Conservation (phyloP, 2,888 invertebrate genomes). For the Agapostemon virescens region DNA sequence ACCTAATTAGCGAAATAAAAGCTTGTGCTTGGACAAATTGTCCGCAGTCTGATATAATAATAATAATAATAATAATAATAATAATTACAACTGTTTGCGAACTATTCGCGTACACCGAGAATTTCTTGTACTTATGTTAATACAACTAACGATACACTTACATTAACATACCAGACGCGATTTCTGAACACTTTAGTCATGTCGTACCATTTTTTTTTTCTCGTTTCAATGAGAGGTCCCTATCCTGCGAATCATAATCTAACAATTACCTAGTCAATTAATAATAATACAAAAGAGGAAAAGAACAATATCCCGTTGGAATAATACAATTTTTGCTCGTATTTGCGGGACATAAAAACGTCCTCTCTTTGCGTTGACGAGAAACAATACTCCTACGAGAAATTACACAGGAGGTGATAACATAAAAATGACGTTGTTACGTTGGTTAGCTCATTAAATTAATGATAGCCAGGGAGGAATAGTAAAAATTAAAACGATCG, state of each 20-base stretch:
- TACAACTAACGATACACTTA: slow-evolving; percentile 39
- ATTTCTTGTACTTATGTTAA: slow-evolving; percentile 40
- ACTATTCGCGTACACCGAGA: slow-evolving; percentile 36
- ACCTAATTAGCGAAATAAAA: neutral
- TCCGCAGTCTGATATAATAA: neutral
- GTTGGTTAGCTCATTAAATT: slow-evolving; percentile 24
- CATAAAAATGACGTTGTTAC: slow-evolving; percentile 16
- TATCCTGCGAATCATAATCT: slow-evolving; percentile 23
- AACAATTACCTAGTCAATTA: slow-evolving; percentile 16
- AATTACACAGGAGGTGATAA: slow-evolving; percentile 9
- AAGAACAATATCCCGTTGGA: slow-evolving; percentile 17
- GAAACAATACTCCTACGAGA: slow-evolving; percentile 17
- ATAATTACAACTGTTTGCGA: slow-evolving; percentile 3
- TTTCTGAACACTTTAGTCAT: slow-evolving; percentile 51
- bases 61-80: neutral
- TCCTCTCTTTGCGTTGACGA: slow-evolving; percentile 5
- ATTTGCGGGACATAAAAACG: slow-evolving; percentile 34
- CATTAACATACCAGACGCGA: slow-evolving; percentile 40
- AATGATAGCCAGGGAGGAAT: slow-evolving; percentile 33
- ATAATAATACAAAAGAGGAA: slow-evolving; percentile 16
- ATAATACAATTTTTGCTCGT: slow-evolving; percentile 19
- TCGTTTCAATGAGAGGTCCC: slow-evolving; percentile 1
- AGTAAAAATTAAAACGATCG: slow-evolving; percentile 24
- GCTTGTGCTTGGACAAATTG: neutral
- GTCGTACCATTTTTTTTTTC: slow-evolving; percentile 19